phyloP scores from a whole-genome alignment of 2,888 invertebrate genomes.

The Muschampia plurimacula region DNA sequence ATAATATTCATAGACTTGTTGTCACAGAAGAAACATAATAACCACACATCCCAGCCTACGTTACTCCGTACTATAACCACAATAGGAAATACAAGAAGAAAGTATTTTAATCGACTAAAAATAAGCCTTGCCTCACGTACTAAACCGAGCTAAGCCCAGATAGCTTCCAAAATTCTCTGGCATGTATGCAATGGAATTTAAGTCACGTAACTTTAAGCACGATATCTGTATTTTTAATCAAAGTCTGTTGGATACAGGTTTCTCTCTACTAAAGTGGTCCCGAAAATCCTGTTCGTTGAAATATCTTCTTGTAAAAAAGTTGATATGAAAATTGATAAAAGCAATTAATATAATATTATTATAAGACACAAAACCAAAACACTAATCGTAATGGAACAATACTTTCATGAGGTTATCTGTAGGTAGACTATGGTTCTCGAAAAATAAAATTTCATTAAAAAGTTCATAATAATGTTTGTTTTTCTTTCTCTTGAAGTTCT shows the following conservation, averaged over 20 bases:
- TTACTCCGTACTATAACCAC: not conserved
- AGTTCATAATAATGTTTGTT: no score
- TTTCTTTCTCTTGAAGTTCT: no score
- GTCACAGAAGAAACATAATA: no score
- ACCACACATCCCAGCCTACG: no score
- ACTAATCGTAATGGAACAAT: no score
- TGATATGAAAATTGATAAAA: not conserved
- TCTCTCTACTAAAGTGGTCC: constrained; percentile 23
- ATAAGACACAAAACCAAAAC: no score
- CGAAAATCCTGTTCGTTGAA: not conserved
- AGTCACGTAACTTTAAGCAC: constrained; percentile 26
- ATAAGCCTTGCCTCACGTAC: constrained; percentile 14
- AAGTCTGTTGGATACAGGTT: constrained; percentile 42
- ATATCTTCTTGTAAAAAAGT: not conserved
- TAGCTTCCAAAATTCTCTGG: constrained; percentile 15
- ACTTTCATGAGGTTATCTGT: no score
- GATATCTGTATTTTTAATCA: constrained; percentile 25
- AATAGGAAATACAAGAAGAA: not conserved
- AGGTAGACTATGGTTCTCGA: no score
- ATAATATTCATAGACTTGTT: no score
- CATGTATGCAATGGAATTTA: constrained; percentile 22
- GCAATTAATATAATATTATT: not conserved
- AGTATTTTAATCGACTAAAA: constrained; percentile 10
- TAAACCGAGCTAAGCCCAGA: constrained; percentile 13
- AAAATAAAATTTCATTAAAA: no score